Evolutionary conservation across 1,140 invertebrate species (phyloP).

Genomic region (Bombus pyrosoma): DNA sequence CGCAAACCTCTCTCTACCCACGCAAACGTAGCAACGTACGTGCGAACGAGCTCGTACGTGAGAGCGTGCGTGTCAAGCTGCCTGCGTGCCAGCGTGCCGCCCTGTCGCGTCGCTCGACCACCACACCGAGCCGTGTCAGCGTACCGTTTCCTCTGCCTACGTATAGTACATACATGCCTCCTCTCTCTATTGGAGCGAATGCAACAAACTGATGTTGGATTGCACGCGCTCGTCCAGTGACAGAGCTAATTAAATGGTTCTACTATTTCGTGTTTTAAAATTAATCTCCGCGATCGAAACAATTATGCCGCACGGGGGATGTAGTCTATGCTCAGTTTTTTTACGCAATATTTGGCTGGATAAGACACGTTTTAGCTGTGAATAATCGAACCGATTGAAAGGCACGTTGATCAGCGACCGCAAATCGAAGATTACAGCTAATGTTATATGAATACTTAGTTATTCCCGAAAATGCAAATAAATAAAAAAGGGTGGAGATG

Average conservation of each 20-base stretch:
- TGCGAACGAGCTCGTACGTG: conserved; percentile 46
- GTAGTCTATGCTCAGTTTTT: conserved; percentile 1
- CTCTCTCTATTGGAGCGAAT: background rate
- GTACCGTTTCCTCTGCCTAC: conserved; percentile 41
- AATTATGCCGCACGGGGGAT: background rate
- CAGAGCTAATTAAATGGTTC: conserved; percentile 27
- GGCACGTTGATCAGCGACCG: background rate
- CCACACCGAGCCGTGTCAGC: conserved; percentile 18
- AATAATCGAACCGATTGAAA: background rate
- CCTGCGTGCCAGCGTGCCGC: conserved; percentile 42
- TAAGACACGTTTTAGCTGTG: background rate
- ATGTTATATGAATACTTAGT: no score
- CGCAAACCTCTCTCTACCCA: conserved; percentile 77
- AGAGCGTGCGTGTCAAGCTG: conserved; percentile 40
- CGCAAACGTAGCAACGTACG: conserved; percentile 54
- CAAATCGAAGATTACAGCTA: background rate
- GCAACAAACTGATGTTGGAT: conserved; percentile 25
- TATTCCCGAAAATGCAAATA: background rate
- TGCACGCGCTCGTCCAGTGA: background rate
- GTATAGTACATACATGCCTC: background rate
- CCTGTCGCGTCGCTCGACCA: conserved; percentile 6
- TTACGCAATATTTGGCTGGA: background rate
- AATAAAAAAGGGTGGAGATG: no score
- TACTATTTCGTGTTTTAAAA: conserved; percentile 37
- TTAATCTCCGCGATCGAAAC: conserved; percentile 11